A percentile compares a stretch with the other conserved stretches of the same genome.
These are phyloP conservation scores for Balaeniceps rex DNA, from an alignment of 2,113 vertebrate genomes.

Conservation along the genomic window DNA sequence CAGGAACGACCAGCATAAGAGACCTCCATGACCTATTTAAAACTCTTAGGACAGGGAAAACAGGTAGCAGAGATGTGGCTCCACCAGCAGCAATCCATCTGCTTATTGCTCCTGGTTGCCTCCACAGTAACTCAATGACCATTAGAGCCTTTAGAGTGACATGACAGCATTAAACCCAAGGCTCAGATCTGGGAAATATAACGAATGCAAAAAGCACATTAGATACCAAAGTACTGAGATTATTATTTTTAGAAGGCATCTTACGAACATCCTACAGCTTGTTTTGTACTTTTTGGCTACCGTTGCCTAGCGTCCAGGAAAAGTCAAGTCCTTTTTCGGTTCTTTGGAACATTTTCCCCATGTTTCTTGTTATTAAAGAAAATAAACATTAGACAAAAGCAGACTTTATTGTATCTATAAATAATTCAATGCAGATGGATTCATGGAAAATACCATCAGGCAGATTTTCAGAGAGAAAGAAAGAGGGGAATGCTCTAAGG, in stretches of 20 bases:
- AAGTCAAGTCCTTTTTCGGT: slow-evolving; percentile 62
- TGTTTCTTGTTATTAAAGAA: slow-evolving; percentile 77
- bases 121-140: not conserved
- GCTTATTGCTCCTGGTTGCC: not conserved
- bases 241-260: slow-evolving; percentile 58
- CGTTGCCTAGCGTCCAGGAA: slow-evolving; percentile 54
- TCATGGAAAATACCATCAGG: slow-evolving; percentile 63
- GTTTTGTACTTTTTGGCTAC: slow-evolving; percentile 72
- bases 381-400: slow-evolving; percentile 76
- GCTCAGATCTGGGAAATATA: not conserved
- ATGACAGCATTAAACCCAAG: not conserved
- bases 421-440: slow-evolving; percentile 77
- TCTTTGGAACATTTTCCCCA: slow-evolving; percentile 69
- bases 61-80: not conserved
- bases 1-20: not conserved
- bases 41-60: not conserved
- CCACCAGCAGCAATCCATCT: not conserved
- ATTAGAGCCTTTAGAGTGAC: not conserved
- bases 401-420: slow-evolving; percentile 74
- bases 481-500: slow-evolving; percentile 12
- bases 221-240: not conserved
- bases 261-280: slow-evolving; percentile 42
- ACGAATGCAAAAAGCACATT: not conserved
- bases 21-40: not conserved
- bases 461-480: slow-evolving; percentile 45